Conservation (phyloP, 2,113 vertebrate species). For the Leptocoma aspasia region DNA sequence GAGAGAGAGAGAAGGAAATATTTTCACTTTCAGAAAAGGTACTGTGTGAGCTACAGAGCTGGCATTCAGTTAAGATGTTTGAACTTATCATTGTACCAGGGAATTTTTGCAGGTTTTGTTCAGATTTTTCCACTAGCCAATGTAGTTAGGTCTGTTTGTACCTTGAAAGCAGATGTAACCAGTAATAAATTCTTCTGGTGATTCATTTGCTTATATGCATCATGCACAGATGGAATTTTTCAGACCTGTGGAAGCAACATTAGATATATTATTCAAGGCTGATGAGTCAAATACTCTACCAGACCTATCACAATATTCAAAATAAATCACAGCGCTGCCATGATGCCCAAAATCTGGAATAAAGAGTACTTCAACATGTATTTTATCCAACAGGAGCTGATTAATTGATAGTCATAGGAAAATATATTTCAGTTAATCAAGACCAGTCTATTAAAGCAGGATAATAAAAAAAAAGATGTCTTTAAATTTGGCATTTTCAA, state of each 20-base stretch:
- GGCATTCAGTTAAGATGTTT: not conserved
- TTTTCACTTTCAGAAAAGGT: not conserved
- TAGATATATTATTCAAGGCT: not conserved
- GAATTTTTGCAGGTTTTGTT: not conserved
- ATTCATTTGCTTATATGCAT: not conserved
- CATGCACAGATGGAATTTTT: not conserved
- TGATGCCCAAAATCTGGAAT: not conserved
- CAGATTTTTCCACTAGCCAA: not conserved
- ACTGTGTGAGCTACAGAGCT: not conserved
- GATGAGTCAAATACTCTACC: not conserved
- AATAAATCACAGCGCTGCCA: not conserved
- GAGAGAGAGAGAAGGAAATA: not conserved
- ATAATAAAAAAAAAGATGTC: not conserved
- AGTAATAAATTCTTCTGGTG: not conserved
- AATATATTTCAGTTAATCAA: not conserved
- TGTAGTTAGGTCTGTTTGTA: not conserved
- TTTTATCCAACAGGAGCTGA: constrained; percentile 30
- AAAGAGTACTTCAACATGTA: not conserved
- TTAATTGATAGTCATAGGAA: constrained; percentile 1
- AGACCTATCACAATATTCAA: not conserved
- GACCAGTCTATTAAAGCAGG: not conserved
- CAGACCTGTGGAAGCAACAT: not conserved
- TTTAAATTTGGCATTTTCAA: constrained; percentile 40
- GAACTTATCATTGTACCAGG: not conserved
- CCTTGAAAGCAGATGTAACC: not conserved